phyloP scores from a whole-genome alignment of 2,888 invertebrate species.

The Andrena chrysosceles region DNA sequence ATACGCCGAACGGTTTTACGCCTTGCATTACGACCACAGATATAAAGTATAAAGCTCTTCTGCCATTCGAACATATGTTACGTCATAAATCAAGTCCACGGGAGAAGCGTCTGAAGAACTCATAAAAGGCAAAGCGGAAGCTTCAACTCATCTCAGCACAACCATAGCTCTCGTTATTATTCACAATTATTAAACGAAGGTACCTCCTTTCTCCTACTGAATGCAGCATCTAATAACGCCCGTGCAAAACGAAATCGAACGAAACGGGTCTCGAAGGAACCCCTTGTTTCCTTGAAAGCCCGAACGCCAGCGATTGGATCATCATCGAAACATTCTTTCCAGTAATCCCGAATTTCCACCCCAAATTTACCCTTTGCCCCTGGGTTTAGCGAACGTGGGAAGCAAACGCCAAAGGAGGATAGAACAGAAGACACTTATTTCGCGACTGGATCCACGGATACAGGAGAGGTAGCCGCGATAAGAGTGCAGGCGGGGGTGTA shows the following conservation, averaged over 20 bases:
- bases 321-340: not conserved
- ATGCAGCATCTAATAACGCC: not conserved
- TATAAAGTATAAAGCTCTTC: conserved; percentile 15
- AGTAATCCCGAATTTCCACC: not conserved
- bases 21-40: conserved; percentile 17
- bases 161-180: not conserved
- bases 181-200: not conserved
- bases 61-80: not conserved
- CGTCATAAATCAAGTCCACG: not conserved
- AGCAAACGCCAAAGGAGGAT: not conserved
- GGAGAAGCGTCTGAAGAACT: not conserved
- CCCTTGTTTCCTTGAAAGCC: not conserved
- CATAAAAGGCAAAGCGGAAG: not conserved
- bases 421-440: conserved; percentile 14
- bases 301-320: not conserved
- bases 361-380: not conserved
- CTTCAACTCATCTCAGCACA: not conserved
- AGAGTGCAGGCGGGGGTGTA: conserved; percentile 9
- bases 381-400: not conserved
- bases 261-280: not conserved
- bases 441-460: not conserved
- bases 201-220: not conserved
- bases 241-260: not conserved
- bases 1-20: conserved; percentile 43
- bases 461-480: conserved; percentile 6